Percentiles rank a stretch among this genome's conserved stretches.
Evolutionary conservation across 2,888 invertebrate genomes (phyloP).

Genomic region (Tenthredo distinguenda): DNA sequence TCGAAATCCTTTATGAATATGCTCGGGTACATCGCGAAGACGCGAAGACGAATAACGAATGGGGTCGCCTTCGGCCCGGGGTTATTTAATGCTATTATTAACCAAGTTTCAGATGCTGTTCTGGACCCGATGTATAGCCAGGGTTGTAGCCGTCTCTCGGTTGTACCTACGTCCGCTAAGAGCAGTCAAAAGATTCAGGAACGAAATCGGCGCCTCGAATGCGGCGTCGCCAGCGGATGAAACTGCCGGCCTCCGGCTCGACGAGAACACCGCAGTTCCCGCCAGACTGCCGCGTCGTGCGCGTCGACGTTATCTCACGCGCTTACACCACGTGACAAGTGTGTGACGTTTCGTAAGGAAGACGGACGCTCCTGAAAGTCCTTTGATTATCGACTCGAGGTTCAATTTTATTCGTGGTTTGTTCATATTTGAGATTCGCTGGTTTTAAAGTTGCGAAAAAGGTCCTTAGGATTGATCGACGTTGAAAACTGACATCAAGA

Average conservation of each 20-base stretch:
- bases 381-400: not conserved
- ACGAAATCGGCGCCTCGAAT: constrained; percentile 45
- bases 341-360: constrained; percentile 10
- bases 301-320: constrained; percentile 65
- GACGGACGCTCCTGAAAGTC: not conserved
- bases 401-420: not conserved
- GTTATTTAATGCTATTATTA: constrained; percentile 26
- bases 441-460: not conserved
- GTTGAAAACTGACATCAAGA: not conserved
- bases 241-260: constrained; percentile 41
- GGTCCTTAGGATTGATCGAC: not conserved
- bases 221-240: constrained; percentile 53
- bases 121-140: constrained; percentile 1
- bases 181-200: not conserved
- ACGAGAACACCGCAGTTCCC: constrained; percentile 66
- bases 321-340: constrained; percentile 67
- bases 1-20: not conserved
- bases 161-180: not conserved
- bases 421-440: not conserved
- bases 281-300: constrained; percentile 71
- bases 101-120: constrained; percentile 7
- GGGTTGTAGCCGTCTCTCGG: constrained; percentile 25
- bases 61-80: constrained; percentile 33
- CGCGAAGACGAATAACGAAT: constrained; percentile 5
- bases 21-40: not conserved